Evolutionary conservation across 2,797 vertebrate genomes (phyloP), one percentile per base, ranked within the genome.

Genomic region (Melopsittacus undulatus): DNA sequence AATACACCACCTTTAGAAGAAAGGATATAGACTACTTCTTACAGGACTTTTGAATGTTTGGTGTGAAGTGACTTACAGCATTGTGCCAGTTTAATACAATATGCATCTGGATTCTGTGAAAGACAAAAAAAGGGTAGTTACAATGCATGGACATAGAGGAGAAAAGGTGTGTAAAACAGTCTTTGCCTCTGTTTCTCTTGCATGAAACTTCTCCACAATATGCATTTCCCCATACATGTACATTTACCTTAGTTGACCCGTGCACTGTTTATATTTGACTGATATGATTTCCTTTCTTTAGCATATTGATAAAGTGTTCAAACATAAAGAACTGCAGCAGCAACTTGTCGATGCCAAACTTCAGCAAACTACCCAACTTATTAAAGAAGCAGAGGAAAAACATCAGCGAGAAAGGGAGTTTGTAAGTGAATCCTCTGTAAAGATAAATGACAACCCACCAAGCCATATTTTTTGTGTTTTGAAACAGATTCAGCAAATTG

Each of bases 281-380:
- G 8, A 62, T 7, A 5, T 0, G 3, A 59, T 81, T 92, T 94
- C 93, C 79, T 34, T 68, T 96, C 59, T 88, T 16, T 94, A 99
- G 99, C 99, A 99, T 89, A 99, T 99, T 90, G 99, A 99, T 97
- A 99, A 99, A 96, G 99, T 99, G 82, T 99, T 99, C 97, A 99
- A 99, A 90, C 99, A 99, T 97, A 99, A 99, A 97, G 99, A 99
- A 94, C 97, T 99, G 43, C 99, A 99, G 83, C 99, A 99, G 91
- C 99, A 99, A 97, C 98, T 99, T 78, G 99, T 99, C 96, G 99
- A 99, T 64, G 99, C 99, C 95, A 99, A 99, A 97, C 98, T 99
- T 95, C 99, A 99, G 97, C 99, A 98, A 94, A 99, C 99, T 40
- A 99, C 99, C 1, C 99, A 99, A 66, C 98, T 99, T 96, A 99